These are phyloP conservation scores for Rachycentron canadum DNA, from an alignment of 2,797 vertebrate species.

Conservation along the genomic window DNA sequence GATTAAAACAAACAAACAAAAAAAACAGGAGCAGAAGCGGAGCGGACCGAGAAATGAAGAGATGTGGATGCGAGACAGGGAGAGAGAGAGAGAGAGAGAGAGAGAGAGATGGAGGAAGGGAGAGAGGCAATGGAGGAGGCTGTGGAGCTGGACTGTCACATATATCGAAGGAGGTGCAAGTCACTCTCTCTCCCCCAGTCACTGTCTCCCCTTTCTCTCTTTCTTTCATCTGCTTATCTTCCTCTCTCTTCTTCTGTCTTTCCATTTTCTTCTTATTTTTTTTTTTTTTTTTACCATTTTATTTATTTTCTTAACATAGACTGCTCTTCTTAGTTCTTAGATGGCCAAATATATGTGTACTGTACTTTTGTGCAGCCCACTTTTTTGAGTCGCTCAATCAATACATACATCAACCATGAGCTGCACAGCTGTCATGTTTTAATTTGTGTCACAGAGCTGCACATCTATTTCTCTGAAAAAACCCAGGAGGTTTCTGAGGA, in stretches of 20 bases:
- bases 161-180: slow-evolving; percentile 55
- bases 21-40: slow-evolving; percentile 25
- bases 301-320: too few species aligned
- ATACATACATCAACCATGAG: too few species aligned
- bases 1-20: slow-evolving; percentile 4
- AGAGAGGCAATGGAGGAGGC: slow-evolving; percentile 28
- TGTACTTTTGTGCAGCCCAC: too few species aligned
- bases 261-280: too few species aligned
- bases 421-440: not conserved
- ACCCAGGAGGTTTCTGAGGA: not conserved
- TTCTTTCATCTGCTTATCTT: not conserved
- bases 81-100: slow-evolving; percentile 36
- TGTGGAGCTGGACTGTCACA: slow-evolving; percentile 52
- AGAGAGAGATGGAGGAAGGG: slow-evolving; percentile 21
- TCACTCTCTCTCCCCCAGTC: slow-evolving; percentile 7
- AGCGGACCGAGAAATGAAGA: slow-evolving; percentile 56
- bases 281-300: too few species aligned
- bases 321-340: too few species aligned
- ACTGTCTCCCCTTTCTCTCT: not conserved
- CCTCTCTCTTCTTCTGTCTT: not conserved
- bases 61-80: slow-evolving; percentile 50
- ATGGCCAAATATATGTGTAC: too few species aligned
- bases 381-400: too few species aligned
- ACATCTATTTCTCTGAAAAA: not conserved
- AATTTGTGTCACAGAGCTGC: not conserved